phyloP scores from a whole-genome alignment of 2,113 vertebrate genomes.

The Arizona elegans region DNA sequence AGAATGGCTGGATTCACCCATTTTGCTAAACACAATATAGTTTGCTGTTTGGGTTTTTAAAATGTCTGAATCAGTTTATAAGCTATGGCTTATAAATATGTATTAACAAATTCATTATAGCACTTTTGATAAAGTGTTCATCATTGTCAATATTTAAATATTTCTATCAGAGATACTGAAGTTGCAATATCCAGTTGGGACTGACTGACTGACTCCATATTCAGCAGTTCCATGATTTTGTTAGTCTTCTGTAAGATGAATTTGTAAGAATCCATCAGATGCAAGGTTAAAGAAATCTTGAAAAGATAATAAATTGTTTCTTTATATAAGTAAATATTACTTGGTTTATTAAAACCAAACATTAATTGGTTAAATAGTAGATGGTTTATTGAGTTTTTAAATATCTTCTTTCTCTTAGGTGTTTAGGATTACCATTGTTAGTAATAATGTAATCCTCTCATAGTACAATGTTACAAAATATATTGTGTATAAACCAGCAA shows the following conservation, averaged over 20 bases:
- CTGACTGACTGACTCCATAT: neutral
- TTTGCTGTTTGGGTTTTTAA: neutral
- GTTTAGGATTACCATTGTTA: neutral
- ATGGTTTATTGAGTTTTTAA: neutral
- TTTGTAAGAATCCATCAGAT: neutral
- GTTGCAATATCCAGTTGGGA: neutral
- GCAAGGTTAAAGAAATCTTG: neutral
- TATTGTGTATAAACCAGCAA: slow-evolving; percentile 1
- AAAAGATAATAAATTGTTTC: neutral
- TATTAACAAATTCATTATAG: neutral
- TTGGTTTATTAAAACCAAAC: too few relatives aligned
- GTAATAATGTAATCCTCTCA: slow-evolving; percentile 9
- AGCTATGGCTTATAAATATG: neutral
- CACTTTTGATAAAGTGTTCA: neutral
- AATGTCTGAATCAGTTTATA: neutral
- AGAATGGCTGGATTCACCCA: neutral
- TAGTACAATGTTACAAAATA: neutral
- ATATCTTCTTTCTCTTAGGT: neutral
- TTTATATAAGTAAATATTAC: neutral
- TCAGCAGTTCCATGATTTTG: neutral
- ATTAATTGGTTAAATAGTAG: neutral
- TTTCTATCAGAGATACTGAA: neutral
- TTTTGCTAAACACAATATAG: neutral
- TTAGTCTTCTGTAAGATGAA: neutral
- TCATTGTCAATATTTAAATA: neutral